Conservation (phyloP, 2,888 invertebrate species). For the Portevinia maculata region DNA sequence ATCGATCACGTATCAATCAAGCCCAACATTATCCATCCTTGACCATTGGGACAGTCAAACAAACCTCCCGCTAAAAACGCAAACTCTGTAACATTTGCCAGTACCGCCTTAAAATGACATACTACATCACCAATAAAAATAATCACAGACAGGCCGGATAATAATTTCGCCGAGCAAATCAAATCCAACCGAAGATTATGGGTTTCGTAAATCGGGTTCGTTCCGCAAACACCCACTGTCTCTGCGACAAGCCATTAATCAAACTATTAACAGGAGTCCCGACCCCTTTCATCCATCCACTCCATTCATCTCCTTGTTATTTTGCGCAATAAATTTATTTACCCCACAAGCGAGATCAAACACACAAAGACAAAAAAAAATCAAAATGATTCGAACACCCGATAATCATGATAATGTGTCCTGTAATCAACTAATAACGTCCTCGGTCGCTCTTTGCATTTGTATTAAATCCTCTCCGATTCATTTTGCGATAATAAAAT, state of each 20-base stretch:
- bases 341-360: conserved; percentile 60
- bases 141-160: conserved; percentile 53
- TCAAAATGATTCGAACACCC: conserved; percentile 77
- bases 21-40: conserved; percentile 24
- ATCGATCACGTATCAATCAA: conserved; percentile 56
- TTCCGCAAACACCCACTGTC: conserved; percentile 65
- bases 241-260: conserved; percentile 82
- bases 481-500: conserved; percentile 65
- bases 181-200: conserved; percentile 72
- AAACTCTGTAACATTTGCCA: conserved; percentile 36
- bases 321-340: conserved; percentile 73
- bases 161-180: conserved; percentile 63
- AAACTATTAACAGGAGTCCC: conserved; percentile 81
- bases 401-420: conserved; percentile 84
- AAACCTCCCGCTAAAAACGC: conserved; percentile 18
- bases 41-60: conserved; percentile 50
- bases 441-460: conserved; percentile 30
- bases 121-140: conserved; percentile 65
- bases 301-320: conserved; percentile 8
- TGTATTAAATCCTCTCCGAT: conserved; percentile 35
- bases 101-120: conserved; percentile 53
- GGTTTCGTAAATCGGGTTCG: conserved; percentile 66
- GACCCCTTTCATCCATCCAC: conserved; percentile 61
- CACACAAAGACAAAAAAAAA: conserved; percentile 38
- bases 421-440: conserved; percentile 84